Base-by-base conservation (phyloP, 1,140 invertebrate species). In the Drosophila cardini region DNA sequence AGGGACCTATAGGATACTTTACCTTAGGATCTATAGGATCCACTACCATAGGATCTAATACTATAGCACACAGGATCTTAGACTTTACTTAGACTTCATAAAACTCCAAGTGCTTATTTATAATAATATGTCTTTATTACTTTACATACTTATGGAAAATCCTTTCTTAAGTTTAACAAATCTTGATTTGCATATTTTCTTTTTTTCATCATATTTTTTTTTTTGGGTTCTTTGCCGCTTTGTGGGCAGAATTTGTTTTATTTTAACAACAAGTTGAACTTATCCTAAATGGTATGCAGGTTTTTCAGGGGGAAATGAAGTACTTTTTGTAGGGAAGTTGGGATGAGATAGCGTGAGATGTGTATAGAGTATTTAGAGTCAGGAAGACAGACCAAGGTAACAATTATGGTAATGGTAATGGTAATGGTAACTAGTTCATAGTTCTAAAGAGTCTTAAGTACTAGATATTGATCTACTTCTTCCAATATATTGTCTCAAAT, bases 211-310 rank as follows among this genome's bases (percentile, higher is more conserved):
- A 50, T 26, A 26, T 13, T 56, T 50, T 50, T 56, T 50, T 50
- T 76, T 72, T 60, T 56, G 46, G 46, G 45, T 72, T 30, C 26
- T 60, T 56, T 38, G 60, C 58, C 50, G 40, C 60, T 70, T 26
- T 63, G 9, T 26, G 34, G 57, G 62, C 61, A 55, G 36, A 69
- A 46, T 71, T 42, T 65, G 52, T 60, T 72, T 78, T 80, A 68
- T 78, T 36, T 52, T 50, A 65, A 75, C 43, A 79, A 76, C 69
- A 75, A 74, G 64, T 50, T 69, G 45, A 72, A 18, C 65, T 80
- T 74, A 78, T 1, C 11, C 75, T 74, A 74, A 40, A 9, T 55
- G 68, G 45, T 42, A 15, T 42, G 3, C 13, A 16, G 58, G 43
- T 65, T 46, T 5, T 26, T 26, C 21, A 26, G 21, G 36, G 57